phyloP scores from a whole-genome alignment of 2,797 vertebrate genomes.

The Podarcis siculus region DNA sequence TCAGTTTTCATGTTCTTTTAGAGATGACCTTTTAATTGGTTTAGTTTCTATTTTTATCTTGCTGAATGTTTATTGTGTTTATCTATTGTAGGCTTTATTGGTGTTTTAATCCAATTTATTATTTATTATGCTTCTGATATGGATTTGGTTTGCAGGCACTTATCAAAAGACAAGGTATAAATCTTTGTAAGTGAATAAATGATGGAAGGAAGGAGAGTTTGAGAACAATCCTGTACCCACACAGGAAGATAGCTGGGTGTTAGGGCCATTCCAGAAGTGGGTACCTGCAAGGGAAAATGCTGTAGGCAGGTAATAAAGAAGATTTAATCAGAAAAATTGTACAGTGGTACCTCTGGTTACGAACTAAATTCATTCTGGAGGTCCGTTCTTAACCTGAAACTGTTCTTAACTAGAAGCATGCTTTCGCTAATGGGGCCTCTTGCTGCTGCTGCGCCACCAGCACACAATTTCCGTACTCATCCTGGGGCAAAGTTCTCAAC shows the following conservation, averaged over 20 bases:
- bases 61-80: background rate
- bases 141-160: background rate
- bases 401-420: no score
- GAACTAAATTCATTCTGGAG: no score
- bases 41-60: background rate
- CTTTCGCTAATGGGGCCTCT: no score
- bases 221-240: background rate
- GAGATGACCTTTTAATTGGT: background rate
- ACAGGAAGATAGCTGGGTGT: background rate
- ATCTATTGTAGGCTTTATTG: background rate
- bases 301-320: background rate
- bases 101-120: background rate
- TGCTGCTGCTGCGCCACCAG: no score
- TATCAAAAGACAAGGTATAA: background rate
- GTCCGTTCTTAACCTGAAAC: no score
- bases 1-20: background rate
- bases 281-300: background rate
- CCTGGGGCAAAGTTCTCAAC: no score
- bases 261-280: background rate
- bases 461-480: no score
- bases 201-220: background rate
- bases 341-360: no score
- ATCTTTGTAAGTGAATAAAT: background rate
- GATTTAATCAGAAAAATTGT: background rate
- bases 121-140: conserved; percentile 2